Evolutionary conservation across 2,797 vertebrate species (phyloP), one percentile per base, ranked within the genome.

Genomic region (Aselliscus stoliczkanus): DNA sequence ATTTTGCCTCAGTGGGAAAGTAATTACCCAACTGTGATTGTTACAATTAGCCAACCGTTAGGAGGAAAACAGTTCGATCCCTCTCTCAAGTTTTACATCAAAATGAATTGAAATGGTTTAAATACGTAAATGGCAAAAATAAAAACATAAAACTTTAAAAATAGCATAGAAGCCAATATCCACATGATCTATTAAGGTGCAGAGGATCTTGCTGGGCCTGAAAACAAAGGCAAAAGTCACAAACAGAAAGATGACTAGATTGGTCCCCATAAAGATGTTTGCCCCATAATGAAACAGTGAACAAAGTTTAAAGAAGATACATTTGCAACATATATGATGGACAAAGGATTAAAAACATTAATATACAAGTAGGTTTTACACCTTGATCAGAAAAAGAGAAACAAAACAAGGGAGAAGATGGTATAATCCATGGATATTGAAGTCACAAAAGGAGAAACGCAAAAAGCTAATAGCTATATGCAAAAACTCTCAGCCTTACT

Each of bases 271-370:
- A 23, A 44, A 37, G 8, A 5, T 3, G 10, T 34, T 29, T 31
- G 27, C 44, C 13, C 11, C 12, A 20, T 1, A 5, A 44, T 17
- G 25, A 70, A 52, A 10, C 2, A 62, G 42, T 29, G n/a, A 60
- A 27, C 56, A 27, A 42, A 70, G 52, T 44, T 58, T 52, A 42
- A 76, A 60, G 60, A 56, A 83, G 52, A 87, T 58, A 84, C 29
- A 21, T 81, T 60, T 64, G 58, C 5, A 69, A 44, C 10, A 7
- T 15, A 42, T 42, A 39, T 62, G 54, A 20, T 5, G 14, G 31
- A 47, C 12, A n/a, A 52, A 73, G 70, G n/a, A 60, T 65, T 75
- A 62, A 88, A 84, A 50, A 60, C 42, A 58, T 50, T n/a, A 60
- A 25, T 39, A 52, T 65, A 31, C 6, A 72, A 20, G 12, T n/a